Base-by-base conservation (phyloP, 2,888 invertebrate species). In the Aphrophora alni region DNA sequence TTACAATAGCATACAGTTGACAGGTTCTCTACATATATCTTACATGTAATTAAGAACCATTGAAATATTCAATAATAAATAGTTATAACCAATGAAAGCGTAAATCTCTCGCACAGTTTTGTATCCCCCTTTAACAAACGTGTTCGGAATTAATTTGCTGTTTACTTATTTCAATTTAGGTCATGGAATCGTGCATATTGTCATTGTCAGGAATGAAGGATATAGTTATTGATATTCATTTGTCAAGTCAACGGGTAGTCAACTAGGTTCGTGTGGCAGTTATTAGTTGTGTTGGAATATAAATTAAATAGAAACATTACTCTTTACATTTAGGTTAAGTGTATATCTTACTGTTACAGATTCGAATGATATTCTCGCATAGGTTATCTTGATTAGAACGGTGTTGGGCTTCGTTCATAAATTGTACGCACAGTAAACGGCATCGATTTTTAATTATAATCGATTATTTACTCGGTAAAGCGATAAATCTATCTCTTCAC, bases 141-240 rank as follows among this genome's bases (percentile, higher is more conserved):
- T 59, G 59, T 59, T 21, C 21, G 21, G 59, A 59, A 59, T 59
- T 59, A 59, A 59, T 59, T 59, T 59, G 59, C 59, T 59, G 59
- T 59, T 59, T 59, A 59, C 59, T 59, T 59, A 68, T 76, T 25
- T 1, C 76, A 59, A 76, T 44, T 76, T 38, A 59, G 68, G 69
- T 77, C 69, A 77, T 59, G 59, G 59, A 59, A 14, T 17, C 14
- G 44, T 14, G 44, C 44, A 14, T 12, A 44, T 3, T 21, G 59
- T 59, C 59, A 59, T 44, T 44, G 44, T 44, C 10, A 33, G 10
- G 5, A 33, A 33, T 33, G 33, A 33, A 33, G 33, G 33, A 33
- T 33, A 33, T n/a, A n/a, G n/a, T n/a, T n/a, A n/a, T n/a, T n/a
- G 33, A 33, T 33, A 33, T 33, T 33, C 33, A 8, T 44, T 44